Conservation (phyloP, 2,797 vertebrate genomes). For the Cossypha niveicapilla region DNA sequence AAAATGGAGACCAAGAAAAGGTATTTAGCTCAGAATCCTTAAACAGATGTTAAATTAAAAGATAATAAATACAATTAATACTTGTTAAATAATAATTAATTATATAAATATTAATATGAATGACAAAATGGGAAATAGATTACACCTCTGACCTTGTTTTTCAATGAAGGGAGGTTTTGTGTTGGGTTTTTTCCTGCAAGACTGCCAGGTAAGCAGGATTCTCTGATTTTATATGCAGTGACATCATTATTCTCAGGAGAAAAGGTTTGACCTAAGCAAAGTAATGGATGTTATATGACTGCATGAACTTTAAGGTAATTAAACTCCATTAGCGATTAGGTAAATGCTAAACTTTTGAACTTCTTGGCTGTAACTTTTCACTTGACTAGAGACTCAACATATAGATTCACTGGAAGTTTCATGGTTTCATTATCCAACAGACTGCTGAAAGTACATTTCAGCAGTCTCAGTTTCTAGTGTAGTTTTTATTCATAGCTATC, state of each 20-base stretch:
- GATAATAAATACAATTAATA: fast-evolving
- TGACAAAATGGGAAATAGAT: not conserved
- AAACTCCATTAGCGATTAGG: not conserved
- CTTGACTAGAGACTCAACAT: not conserved
- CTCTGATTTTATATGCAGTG: not conserved
- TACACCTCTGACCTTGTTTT: not conserved
- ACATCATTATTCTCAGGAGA: not conserved
- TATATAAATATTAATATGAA: not conserved
- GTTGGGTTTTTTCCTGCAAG: not conserved
- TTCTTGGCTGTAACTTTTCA: not conserved
- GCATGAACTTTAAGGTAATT: not conserved
- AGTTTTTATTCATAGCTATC: not conserved
- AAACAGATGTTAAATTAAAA: not conserved
- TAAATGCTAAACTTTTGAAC: not conserved
- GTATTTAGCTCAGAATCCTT: not conserved
- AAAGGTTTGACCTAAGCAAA: not conserved
- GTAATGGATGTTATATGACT: not conserved
- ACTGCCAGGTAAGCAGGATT: not conserved
- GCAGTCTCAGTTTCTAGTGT: not conserved
- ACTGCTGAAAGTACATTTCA: not conserved
- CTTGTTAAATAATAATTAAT: not conserved
- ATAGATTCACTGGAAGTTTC: not conserved
- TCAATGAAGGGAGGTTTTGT: not conserved
- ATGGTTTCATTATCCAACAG: not conserved
- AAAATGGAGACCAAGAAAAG: not conserved